phyloP scores from a whole-genome alignment of 2,888 invertebrate species.

The Eupithecia vulgata region DNA sequence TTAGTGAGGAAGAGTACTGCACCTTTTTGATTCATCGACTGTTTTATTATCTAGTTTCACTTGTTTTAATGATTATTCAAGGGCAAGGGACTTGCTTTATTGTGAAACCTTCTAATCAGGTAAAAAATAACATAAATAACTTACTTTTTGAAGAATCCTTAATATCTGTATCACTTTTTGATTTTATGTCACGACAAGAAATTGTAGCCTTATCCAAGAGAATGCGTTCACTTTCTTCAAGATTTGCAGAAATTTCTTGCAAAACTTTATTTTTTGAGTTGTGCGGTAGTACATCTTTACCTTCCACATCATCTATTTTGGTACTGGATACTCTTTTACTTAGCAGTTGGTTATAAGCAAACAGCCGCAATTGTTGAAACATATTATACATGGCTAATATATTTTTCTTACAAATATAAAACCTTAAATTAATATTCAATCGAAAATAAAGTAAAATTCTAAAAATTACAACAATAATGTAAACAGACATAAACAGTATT shows the following conservation, averaged over 20 bases:
- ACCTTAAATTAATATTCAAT: constrained; percentile 2
- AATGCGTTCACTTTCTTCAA: constrained; percentile 4
- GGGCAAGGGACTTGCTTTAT: too few relatives aligned
- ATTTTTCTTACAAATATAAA: constrained; percentile 12
- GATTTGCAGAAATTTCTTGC: neutral
- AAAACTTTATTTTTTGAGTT: neutral
- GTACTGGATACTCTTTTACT: neutral
- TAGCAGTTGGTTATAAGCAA: neutral
- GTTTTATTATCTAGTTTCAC: too few relatives aligned
- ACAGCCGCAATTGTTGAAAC: neutral
- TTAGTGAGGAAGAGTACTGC: too few relatives aligned
- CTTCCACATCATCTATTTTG: neutral
- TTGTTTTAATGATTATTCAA: too few relatives aligned
- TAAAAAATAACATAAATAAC: too few relatives aligned
- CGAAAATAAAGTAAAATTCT: neutral
- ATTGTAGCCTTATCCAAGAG: neutral
- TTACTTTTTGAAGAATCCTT: neutral
- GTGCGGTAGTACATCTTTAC: neutral
- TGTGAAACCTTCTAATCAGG: too few relatives aligned
- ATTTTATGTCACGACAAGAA: neutral
- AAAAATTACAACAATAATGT: constrained; percentile 1
- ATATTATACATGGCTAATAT: constrained; percentile 7
- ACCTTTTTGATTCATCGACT: too few relatives aligned
- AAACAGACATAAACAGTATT: neutral
- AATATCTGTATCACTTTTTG: neutral